Conservation (phyloP, 2,888 invertebrate species). For the Ametastegia equiseti region DNA sequence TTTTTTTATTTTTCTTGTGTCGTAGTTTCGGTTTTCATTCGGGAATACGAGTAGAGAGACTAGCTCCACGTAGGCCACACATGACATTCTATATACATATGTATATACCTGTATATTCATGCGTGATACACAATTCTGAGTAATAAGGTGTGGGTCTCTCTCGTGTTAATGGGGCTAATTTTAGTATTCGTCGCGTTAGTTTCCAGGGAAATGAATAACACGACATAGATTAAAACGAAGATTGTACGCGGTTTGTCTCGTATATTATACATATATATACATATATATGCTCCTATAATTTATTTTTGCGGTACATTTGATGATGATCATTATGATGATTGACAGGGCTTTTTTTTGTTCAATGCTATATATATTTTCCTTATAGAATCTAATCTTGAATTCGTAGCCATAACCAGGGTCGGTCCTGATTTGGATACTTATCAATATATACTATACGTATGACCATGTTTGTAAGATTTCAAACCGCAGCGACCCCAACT, state of each 20-base stretch:
- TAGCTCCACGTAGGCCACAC: neutral
- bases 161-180: conserved; percentile 11
- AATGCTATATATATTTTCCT: too few species aligned
- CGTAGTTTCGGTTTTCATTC: neutral
- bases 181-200: neutral
- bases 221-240: neutral
- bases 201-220: neutral
- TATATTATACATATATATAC: too few species aligned
- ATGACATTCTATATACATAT: neutral
- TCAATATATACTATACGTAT: too few species aligned
- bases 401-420: too few species aligned
- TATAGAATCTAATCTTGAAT: too few species aligned
- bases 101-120: neutral
- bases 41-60: neutral
- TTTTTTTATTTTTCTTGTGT: too few species aligned
- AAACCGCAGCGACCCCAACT: neutral
- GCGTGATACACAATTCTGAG: neutral
- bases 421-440: too few species aligned
- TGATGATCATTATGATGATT: too few species aligned
- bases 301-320: neutral
- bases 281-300: neutral
- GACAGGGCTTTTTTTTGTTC: too few species aligned
- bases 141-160: conserved; percentile 10
- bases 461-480: neutral
- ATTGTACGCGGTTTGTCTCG: neutral